A percentile compares a stretch with the other conserved stretches of the same genome.
phyloP scores from a whole-genome alignment of 2,797 vertebrate genomes.

The Cuniculus paca region DNA sequence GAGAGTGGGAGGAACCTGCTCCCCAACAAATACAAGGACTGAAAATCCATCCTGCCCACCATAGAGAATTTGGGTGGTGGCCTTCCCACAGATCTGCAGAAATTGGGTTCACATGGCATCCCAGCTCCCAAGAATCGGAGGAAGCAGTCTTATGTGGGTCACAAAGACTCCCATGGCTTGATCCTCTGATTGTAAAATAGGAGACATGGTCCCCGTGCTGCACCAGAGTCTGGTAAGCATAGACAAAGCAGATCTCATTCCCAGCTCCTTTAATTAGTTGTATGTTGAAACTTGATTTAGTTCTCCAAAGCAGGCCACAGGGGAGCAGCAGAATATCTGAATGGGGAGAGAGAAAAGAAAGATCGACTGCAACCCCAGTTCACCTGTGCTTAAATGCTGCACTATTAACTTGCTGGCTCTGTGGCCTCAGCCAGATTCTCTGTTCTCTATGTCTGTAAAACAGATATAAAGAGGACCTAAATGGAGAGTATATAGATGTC shows the following conservation, averaged over 20 bases:
- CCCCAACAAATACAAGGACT: background rate
- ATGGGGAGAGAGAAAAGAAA: too few relatives aligned
- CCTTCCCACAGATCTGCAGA: background rate
- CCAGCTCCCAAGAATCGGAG: background rate
- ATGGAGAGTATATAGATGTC: background rate
- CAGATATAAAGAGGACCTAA: fast-evolving
- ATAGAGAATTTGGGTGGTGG: too few relatives aligned
- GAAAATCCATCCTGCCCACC: background rate
- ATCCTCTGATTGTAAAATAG: background rate
- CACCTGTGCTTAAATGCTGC: background rate
- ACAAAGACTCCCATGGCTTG: background rate
- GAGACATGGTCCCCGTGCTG: fast-evolving
- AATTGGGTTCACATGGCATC: too few relatives aligned
- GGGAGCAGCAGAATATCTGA: background rate
- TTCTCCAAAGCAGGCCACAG: background rate
- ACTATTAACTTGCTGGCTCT: background rate
- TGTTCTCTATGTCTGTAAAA: background rate
- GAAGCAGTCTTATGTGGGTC: fast-evolving
- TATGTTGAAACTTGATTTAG: background rate
- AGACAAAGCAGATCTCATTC: background rate
- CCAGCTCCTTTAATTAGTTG: background rate
- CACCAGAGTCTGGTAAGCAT: fast-evolving
- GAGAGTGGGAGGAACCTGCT: background rate
- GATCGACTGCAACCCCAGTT: background rate
- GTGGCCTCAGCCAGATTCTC: background rate